Conservation (phyloP, 1,140 invertebrate genomes). For the Planococcus citri region DNA sequence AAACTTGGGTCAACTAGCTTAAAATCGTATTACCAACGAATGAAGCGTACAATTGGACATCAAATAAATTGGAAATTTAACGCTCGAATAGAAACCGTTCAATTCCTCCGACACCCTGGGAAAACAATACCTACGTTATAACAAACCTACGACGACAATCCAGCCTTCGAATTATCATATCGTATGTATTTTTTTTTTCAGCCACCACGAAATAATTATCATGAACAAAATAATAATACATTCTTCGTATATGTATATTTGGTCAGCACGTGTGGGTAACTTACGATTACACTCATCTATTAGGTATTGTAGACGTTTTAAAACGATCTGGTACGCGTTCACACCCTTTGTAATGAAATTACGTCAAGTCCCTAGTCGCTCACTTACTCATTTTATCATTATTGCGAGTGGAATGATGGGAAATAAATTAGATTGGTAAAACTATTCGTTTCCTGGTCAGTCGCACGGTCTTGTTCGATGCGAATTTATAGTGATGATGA, state of each 20-base stretch:
- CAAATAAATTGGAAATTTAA: conserved; percentile 10
- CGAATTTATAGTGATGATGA: too few relatives aligned
- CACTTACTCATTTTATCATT: not conserved
- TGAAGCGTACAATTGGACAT: conserved; percentile 1
- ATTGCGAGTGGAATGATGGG: not conserved
- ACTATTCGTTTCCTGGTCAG: not conserved
- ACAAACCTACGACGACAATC: too few relatives aligned
- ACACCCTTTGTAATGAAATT: not conserved
- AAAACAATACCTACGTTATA: too few relatives aligned
- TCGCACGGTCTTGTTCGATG: not conserved
- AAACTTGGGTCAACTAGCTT: not conserved
- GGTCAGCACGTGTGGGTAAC: not conserved
- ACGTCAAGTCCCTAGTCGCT: not conserved
- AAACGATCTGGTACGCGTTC: conserved; percentile 1
- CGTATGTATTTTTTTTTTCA: too few relatives aligned
- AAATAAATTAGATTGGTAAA: not conserved
- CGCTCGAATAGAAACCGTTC: not conserved
- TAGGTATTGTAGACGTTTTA: not conserved
- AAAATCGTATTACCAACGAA: not conserved
- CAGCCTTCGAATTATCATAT: too few relatives aligned
- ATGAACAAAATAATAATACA: too few relatives aligned
- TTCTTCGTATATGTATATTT: too few relatives aligned
- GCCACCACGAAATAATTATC: too few relatives aligned
- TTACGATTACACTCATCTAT: not conserved
- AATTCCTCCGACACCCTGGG: not conserved